A percentile compares a stretch with the other conserved stretches of the same genome.
phyloP scores from a whole-genome alignment of 2,113 vertebrate species.

The Hemiscyllium ocellatum region DNA sequence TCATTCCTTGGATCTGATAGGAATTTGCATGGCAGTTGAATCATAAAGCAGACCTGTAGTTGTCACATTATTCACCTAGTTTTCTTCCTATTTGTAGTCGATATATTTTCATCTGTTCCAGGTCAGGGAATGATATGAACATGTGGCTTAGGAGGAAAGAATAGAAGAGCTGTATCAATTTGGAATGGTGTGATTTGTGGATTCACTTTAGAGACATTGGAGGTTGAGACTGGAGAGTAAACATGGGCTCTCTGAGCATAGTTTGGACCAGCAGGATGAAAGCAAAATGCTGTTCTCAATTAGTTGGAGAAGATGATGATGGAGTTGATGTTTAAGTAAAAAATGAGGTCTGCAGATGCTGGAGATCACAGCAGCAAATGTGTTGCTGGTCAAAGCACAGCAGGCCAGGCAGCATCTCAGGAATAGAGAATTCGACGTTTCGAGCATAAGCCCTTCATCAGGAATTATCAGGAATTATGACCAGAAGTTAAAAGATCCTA shows the following conservation, averaged over 20 bases:
- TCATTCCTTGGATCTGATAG: not conserved
- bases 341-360: too few species aligned
- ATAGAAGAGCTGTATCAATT: not conserved
- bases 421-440: too few species aligned
- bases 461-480: too few species aligned
- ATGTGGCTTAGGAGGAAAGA: not conserved
- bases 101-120: not conserved
- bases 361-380: too few species aligned
- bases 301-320: not conserved
- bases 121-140: not conserved
- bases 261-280: not conserved
- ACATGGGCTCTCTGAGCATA: too few species aligned
- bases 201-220: not conserved
- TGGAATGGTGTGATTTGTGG: not conserved
- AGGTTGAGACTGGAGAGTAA: not conserved
- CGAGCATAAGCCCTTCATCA: too few species aligned
- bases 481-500: not conserved
- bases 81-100: not conserved
- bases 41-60: not conserved
- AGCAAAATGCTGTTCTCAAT: not conserved
- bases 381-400: too few species aligned
- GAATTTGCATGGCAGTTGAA: not conserved
- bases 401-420: too few species aligned
- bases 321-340: not conserved
- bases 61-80: not conserved